Percentiles rank a stretch among this genome's conserved stretches.
Evolutionary conservation across 2,797 vertebrate species (phyloP).

Genomic region (Myotis pilosus): DNA sequence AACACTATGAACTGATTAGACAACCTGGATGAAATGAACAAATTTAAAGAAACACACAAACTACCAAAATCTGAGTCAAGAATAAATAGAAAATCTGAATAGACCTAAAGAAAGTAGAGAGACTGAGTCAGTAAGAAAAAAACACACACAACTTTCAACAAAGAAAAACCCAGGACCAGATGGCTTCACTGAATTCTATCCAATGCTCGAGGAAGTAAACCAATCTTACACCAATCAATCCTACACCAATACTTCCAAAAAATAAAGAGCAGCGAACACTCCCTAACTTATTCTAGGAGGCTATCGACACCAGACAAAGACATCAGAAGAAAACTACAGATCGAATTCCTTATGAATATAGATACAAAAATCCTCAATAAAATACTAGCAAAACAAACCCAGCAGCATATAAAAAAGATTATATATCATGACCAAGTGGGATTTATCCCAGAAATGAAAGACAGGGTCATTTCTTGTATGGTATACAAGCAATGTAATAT

Average conservation of each 20-base stretch:
- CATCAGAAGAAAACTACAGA: neutral
- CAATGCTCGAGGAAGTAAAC: neutral
- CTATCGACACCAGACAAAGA: neutral
- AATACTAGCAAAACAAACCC: neutral
- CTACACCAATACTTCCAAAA: neutral
- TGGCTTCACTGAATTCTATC: neutral
- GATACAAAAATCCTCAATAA: neutral
- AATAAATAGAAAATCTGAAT: neutral
- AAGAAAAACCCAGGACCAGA: neutral
- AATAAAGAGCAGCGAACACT: neutral
- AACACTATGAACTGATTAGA: neutral
- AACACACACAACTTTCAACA: neutral
- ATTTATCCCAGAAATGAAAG: neutral
- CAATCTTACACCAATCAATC: neutral
- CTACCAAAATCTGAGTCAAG: neutral
- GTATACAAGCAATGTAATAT: neutral
- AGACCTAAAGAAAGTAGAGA: neutral
- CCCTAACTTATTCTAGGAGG: neutral
- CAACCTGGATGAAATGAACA: neutral
- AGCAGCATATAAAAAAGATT: neutral
- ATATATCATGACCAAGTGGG: neutral
- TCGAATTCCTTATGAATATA: neutral
- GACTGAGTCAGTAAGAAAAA: neutral
- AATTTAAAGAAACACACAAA: neutral
- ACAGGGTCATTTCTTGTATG: neutral